Percentiles rank a stretch among this genome's conserved stretches.
phyloP scores from a whole-genome alignment of 2,113 vertebrate species.

The Megalops atlanticus region DNA sequence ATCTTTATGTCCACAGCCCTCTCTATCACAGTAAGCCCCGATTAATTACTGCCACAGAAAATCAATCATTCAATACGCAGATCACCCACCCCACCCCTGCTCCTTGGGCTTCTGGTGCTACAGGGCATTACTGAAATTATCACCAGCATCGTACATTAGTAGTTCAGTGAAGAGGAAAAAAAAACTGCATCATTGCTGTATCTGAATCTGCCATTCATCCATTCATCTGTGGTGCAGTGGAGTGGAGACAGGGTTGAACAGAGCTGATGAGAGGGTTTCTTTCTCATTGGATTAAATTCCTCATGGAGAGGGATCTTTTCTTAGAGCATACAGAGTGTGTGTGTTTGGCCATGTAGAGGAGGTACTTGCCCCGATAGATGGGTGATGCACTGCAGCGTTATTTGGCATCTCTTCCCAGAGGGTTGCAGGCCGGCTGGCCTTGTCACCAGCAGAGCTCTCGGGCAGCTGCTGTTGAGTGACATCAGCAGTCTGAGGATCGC shows the following conservation, averaged over 20 bases:
- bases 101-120: not conserved
- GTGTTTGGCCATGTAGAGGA: no score
- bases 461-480: not conserved
- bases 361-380: no score
- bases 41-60: not conserved
- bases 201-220: not conserved
- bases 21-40: not conserved
- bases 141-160: not conserved
- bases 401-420: no score
- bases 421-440: not conserved
- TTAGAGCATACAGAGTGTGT: not conserved
- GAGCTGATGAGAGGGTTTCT: not conserved
- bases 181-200: not conserved
- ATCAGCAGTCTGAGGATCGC: not conserved
- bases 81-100: not conserved
- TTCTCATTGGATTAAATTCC: not conserved
- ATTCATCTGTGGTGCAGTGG: not conserved
- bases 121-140: not conserved
- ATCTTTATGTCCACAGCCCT: not conserved
- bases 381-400: no score
- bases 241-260: not conserved
- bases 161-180: not conserved
- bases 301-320: not conserved
- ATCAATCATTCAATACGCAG: not conserved
- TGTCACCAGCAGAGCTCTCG: not conserved